Evolutionary conservation across 2,797 vertebrate genomes (phyloP).

Genomic region (Chaunax sp.): DNA sequence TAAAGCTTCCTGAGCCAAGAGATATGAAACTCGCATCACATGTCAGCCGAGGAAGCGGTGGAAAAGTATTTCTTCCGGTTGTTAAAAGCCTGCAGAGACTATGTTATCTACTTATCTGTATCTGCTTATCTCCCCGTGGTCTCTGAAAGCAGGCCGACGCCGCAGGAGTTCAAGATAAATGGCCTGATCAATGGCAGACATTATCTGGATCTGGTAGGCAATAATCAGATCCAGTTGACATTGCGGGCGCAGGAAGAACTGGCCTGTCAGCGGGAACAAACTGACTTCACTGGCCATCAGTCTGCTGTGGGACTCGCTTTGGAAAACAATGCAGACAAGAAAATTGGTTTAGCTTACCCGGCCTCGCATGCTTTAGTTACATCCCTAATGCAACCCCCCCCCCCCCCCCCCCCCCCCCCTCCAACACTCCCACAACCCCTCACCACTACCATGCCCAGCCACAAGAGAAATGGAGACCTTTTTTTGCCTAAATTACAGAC

Average conservation of each 20-base stretch:
- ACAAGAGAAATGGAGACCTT: slow-evolving; percentile 68
- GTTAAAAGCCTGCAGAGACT: slow-evolving; percentile 78
- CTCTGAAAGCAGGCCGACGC: slow-evolving; percentile 72
- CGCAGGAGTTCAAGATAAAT: slow-evolving; percentile 75
- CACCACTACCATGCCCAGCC: slow-evolving; percentile 41
- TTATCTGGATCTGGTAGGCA: slow-evolving; percentile 81
- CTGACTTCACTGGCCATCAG: slow-evolving; percentile 60
- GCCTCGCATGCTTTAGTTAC: slow-evolving; percentile 65
- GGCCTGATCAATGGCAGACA: slow-evolving; percentile 78
- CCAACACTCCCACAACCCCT: slow-evolving; percentile 4
- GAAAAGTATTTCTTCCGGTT: slow-evolving; percentile 65
- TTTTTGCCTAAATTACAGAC: slow-evolving; percentile 81
- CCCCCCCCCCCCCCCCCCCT: neutral
- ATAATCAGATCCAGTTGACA: slow-evolving; percentile 78
- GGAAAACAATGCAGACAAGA: slow-evolving; percentile 78
- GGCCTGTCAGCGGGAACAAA: slow-evolving; percentile 67
- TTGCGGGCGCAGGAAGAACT: slow-evolving; percentile 50
- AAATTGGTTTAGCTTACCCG: slow-evolving; percentile 83
- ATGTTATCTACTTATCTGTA: slow-evolving; percentile 78
- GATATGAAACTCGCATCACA: slow-evolving; percentile 69
- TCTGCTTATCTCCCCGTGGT: slow-evolving; percentile 70
- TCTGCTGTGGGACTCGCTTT: slow-evolving; percentile 61
- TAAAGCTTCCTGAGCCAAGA: slow-evolving; percentile 62
- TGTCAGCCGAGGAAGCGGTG: slow-evolving; percentile 44
- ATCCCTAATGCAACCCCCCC: slow-evolving; percentile 63